phyloP scores from a whole-genome alignment of 2,888 invertebrate species.

The Punctoribates punctum region DNA sequence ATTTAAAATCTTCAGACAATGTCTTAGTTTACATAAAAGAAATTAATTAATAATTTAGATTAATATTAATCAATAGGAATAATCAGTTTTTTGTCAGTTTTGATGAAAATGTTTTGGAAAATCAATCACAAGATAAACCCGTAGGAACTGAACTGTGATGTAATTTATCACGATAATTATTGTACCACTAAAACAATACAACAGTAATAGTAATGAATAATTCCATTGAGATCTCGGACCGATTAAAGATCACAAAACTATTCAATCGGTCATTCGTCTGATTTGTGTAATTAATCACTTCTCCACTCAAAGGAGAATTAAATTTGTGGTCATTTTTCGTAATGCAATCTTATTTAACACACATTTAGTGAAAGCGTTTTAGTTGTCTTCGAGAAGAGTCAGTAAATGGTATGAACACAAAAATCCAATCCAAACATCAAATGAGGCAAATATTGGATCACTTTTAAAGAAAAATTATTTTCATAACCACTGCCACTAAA shows the following conservation, averaged over 20 bases:
- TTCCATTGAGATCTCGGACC: not conserved
- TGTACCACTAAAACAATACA: conserved; percentile 13
- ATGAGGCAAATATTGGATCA: not conserved
- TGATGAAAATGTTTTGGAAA: not conserved
- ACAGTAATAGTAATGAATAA: conserved; percentile 11
- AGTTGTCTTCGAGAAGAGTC: too few relatives aligned
- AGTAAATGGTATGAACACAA: too few relatives aligned
- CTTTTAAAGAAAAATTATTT: conserved; percentile 19
- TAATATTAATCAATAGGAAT: not conserved
- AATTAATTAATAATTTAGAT: not conserved
- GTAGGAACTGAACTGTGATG: conserved; percentile 10
- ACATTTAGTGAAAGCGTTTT: too few relatives aligned
- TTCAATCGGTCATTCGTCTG: not conserved
- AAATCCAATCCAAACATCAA: not conserved
- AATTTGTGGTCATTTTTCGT: not conserved
- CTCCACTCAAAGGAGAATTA: not conserved
- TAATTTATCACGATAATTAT: conserved; percentile 31
- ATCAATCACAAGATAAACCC: conserved; percentile 19
- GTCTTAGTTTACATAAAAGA: not conserved
- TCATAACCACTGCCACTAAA: conserved; percentile 24
- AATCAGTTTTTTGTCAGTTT: not conserved
- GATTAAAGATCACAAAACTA: conserved; percentile 13
- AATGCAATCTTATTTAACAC: too few relatives aligned
- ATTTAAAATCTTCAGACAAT: too few relatives aligned
- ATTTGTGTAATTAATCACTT: not conserved